Evolutionary conservation across 2,113 vertebrate species (phyloP).

Genomic region (Aphelocoma coerulescens): DNA sequence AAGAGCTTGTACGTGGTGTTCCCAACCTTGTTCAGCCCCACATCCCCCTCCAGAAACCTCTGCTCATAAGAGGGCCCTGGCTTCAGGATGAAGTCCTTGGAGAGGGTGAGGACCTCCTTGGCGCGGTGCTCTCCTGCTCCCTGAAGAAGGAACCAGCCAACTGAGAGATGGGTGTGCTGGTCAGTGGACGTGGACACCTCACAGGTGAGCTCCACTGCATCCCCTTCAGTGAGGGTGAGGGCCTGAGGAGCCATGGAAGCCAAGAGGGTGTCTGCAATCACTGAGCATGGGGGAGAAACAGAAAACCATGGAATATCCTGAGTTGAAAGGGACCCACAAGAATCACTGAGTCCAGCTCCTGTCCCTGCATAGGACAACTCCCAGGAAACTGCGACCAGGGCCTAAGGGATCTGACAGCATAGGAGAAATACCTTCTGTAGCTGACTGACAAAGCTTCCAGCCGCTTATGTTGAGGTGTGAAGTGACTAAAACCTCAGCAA

Average conservation of each 20-base stretch:
- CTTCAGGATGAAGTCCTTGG: slow-evolving; percentile 77
- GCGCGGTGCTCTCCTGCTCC: background rate
- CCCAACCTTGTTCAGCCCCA: slow-evolving; percentile 79
- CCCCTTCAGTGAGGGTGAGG: slow-evolving; percentile 69
- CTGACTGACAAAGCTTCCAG: background rate
- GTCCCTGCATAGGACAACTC: background rate
- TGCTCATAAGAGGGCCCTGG: slow-evolving; percentile 73
- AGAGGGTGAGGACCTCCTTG: slow-evolving; percentile 77
- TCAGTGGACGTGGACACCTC: slow-evolving; percentile 79
- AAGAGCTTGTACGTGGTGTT: slow-evolving; percentile 73
- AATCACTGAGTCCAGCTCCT: background rate
- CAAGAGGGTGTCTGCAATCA: slow-evolving; percentile 83
- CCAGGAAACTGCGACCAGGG: background rate
- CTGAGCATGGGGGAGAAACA: slow-evolving; percentile 57
- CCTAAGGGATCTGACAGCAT: background rate
- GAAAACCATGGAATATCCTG: background rate
- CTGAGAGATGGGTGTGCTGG: slow-evolving; percentile 89
- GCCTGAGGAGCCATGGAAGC: slow-evolving; percentile 61
- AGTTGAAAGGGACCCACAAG: background rate
- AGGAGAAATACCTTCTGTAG: background rate
- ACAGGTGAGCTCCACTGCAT: slow-evolving; percentile 76
- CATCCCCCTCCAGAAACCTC: slow-evolving; percentile 68
- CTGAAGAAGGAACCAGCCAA: slow-evolving; percentile 78
- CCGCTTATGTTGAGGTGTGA: background rate
- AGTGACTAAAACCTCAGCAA: background rate